Conservation (phyloP, 2,888 invertebrate species). For the Hirtodrosophila duncani region DNA sequence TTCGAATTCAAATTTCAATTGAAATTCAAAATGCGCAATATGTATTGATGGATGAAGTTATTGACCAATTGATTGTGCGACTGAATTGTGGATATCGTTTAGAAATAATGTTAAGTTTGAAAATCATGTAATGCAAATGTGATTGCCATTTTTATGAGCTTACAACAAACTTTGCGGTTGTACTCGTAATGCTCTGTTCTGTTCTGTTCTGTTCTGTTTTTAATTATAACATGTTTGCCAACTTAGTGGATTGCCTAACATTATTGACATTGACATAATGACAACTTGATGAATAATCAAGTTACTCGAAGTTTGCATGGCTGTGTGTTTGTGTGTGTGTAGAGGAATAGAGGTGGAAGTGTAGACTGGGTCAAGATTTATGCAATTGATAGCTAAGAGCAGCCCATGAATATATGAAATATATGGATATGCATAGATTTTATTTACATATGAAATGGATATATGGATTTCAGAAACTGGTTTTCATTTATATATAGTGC, state of each 20-base stretch:
- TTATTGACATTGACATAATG: slow-evolving; percentile 48
- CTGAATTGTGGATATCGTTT: slow-evolving; percentile 18
- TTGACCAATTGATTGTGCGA: slow-evolving; percentile 38
- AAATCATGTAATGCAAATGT: slow-evolving; percentile 62
- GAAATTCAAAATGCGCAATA: slow-evolving; percentile 56
- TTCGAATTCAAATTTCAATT: slow-evolving; percentile 9
- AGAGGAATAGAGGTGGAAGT: background rate
- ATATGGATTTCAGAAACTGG: no score
- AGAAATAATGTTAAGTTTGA: slow-evolving; percentile 19
- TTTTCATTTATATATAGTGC: no score
- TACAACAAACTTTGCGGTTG: slow-evolving; percentile 25
- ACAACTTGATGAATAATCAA: slow-evolving; percentile 26
- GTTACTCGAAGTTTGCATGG: slow-evolving; percentile 20
- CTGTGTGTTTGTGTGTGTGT: no score
- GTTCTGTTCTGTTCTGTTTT: slow-evolving; percentile 3
- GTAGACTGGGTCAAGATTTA: slow-evolving; percentile 21
- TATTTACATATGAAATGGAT: no score
- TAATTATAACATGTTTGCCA: slow-evolving; percentile 47
- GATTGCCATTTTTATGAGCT: slow-evolving; percentile 55
- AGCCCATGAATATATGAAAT: no score
- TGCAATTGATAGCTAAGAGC: slow-evolving; percentile 18
- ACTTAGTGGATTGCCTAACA: slow-evolving; percentile 51
- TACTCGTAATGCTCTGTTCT: slow-evolving; percentile 3
- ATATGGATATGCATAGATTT: no score
- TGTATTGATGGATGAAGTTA: slow-evolving; percentile 24